Conservation (phyloP, 37 sponge, comb jelly and placozoan species). For the Petrosia ficiformis region DNA sequence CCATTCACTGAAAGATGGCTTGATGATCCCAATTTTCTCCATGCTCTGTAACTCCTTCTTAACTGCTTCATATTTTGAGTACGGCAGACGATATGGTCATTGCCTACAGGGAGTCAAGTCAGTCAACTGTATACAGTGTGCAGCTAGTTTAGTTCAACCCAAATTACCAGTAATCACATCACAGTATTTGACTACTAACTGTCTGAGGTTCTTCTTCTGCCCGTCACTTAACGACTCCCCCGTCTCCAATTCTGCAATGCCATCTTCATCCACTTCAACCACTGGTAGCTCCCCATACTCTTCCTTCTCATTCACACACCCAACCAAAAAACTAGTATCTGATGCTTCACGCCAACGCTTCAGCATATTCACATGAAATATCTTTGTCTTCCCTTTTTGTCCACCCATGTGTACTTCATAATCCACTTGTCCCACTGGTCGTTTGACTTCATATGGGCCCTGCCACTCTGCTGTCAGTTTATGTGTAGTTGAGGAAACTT, state of each 20-base stretch:
- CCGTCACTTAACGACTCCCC: neutral
- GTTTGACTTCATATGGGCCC: slow-evolving; percentile 33
- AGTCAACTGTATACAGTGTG: slow-evolving; percentile 19
- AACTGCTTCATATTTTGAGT: slow-evolving; percentile 29
- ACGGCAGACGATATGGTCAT: slow-evolving; percentile 28
- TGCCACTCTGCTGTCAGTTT: slow-evolving; percentile 37
- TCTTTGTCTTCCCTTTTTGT: slow-evolving; percentile 1
- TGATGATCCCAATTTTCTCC: slow-evolving; percentile 34
- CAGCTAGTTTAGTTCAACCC: slow-evolving; percentile 15
- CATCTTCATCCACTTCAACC: slow-evolving; percentile 1
- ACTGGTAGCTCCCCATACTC: no score
- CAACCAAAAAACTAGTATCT: neutral
- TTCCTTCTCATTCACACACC: no score
- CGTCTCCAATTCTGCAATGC: slow-evolving; percentile 6
- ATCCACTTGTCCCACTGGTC: slow-evolving; percentile 27
- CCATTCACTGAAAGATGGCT: slow-evolving; percentile 36
- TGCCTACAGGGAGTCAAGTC: slow-evolving; percentile 12
- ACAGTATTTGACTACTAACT: no score
- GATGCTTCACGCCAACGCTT: neutral
- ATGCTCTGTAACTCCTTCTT: slow-evolving; percentile 31
- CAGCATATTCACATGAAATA: slow-evolving; percentile 33
- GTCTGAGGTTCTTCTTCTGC: no score
- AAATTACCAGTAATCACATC: no score
- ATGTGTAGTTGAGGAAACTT: slow-evolving; percentile 13
- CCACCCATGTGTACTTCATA: slow-evolving; percentile 36